Conservation (phyloP, 2,888 invertebrate genomes). For the Hipparchia sbordonii region DNA sequence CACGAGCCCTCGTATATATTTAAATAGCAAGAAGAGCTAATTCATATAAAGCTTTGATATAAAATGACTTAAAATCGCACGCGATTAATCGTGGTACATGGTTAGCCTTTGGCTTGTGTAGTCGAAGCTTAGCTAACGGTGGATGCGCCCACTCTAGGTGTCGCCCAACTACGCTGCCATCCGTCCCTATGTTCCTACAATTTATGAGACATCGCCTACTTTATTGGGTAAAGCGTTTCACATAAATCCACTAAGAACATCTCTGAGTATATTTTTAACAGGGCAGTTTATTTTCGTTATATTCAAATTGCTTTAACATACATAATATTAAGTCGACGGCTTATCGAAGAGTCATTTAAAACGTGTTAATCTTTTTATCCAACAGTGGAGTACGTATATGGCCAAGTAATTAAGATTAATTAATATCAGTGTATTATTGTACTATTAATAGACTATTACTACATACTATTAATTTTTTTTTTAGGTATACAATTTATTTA, state of each 20-base stretch:
- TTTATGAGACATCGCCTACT: slow-evolving; percentile 78
- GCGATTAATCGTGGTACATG: slow-evolving; percentile 22
- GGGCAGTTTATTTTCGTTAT: slow-evolving; percentile 51
- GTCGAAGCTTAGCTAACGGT: slow-evolving; percentile 63
- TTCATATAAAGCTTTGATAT: neutral
- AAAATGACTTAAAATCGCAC: slow-evolving; percentile 17
- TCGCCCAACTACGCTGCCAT: slow-evolving; percentile 62
- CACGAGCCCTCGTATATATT: too few species aligned
- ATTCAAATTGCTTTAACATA: slow-evolving; percentile 40
- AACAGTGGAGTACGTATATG: neutral
- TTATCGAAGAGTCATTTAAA: slow-evolving; percentile 19
- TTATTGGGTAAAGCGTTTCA: slow-evolving; percentile 76
- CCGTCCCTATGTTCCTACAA: slow-evolving; percentile 64
- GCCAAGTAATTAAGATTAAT: slow-evolving; percentile 9
- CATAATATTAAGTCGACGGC: slow-evolving; percentile 26
- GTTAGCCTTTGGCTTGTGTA: slow-evolving; percentile 40
- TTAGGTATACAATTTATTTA: too few species aligned
- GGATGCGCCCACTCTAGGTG: slow-evolving; percentile 77
- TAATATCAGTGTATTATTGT: slow-evolving; percentile 4
- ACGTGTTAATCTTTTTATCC: slow-evolving; percentile 20
- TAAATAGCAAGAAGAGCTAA: neutral
- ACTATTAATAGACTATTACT: slow-evolving; percentile 8
- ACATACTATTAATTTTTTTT: slow-evolving; percentile 4
- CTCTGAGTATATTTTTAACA: slow-evolving; percentile 63
- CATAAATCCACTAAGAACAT: slow-evolving; percentile 69